Percentiles rank a stretch among this genome's conserved stretches.
Conservation (phyloP, 2,888 invertebrate genomes). For the Watsonalla binaria region DNA sequence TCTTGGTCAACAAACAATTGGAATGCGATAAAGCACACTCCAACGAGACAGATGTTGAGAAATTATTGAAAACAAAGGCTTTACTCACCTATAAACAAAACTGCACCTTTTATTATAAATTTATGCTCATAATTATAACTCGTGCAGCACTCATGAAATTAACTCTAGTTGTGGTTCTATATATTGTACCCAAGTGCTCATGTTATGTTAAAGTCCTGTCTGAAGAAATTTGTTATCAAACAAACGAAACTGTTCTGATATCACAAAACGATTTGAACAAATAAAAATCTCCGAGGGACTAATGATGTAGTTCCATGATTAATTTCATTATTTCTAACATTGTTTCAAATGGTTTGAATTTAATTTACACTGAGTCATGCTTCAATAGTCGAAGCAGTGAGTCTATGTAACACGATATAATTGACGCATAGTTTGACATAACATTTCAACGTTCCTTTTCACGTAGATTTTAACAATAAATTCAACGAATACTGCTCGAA, state of each 20-base stretch:
- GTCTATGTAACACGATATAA: not conserved
- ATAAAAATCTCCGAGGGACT: conserved; percentile 16
- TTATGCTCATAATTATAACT: conserved; percentile 17
- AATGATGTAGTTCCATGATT: no score
- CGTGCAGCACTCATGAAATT: conserved; percentile 19
- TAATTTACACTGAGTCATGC: not conserved
- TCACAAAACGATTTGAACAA: conserved; percentile 19
- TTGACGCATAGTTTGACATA: not conserved
- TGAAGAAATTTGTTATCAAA: conserved; percentile 27
- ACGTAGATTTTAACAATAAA: not conserved
- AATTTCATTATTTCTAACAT: no score
- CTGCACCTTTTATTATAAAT: not conserved
- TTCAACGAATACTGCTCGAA: no score
- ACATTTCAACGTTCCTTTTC: not conserved
- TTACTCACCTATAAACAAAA: conserved; percentile 23
- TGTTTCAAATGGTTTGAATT: no score
- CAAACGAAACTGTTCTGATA: conserved; percentile 13
- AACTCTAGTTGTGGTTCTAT: conserved; percentile 1
- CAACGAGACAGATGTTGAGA: not conserved
- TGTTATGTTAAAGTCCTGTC: conserved; percentile 20
- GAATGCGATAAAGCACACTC: not conserved
- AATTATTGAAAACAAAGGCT: conserved; percentile 25
- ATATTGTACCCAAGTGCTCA: conserved; percentile 15
- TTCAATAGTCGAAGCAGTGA: not conserved
- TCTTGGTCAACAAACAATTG: not conserved